phyloP scores from a whole-genome alignment of 2,888 invertebrate genomes.

The Dichetophora obliterata region DNA sequence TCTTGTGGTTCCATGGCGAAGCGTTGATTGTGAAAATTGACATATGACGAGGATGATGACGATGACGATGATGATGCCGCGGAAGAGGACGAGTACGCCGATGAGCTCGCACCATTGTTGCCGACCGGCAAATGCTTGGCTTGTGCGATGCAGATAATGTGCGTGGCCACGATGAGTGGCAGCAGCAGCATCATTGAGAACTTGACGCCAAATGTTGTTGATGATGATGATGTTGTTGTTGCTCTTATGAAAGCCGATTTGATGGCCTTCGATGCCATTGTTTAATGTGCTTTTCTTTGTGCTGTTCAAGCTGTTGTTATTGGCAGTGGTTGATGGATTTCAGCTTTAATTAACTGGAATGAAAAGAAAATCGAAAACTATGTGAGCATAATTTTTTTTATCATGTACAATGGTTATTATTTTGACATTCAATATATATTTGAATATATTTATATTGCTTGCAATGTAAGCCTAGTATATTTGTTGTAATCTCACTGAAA shows the following conservation, averaged over 20 bases:
- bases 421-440: too few species aligned
- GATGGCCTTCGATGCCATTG: neutral
- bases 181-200: constrained; percentile 1
- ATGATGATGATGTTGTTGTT: neutral
- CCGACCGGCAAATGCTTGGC: constrained; percentile 26
- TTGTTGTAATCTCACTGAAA: too few species aligned
- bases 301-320: constrained; percentile 1
- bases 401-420: too few species aligned
- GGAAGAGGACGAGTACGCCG: neutral
- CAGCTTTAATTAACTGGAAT: constrained; percentile 33
- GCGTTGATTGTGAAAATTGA: constrained; percentile 75
- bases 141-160: constrained; percentile 21
- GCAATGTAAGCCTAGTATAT: too few species aligned
- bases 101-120: constrained; percentile 5
- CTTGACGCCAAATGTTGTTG: neutral
- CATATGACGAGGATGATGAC: constrained; percentile 56
- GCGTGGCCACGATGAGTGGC: constrained; percentile 17
- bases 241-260: neutral
- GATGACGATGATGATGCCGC: constrained; percentile 41
- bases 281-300: constrained; percentile 4
- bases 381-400: too few species aligned
- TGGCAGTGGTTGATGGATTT: neutral
- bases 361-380: neutral
- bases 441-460: too few species aligned
- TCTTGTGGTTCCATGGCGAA: constrained; percentile 94